Conservation (phyloP, 2,888 invertebrate genomes). For the Parnassius glacialis region DNA sequence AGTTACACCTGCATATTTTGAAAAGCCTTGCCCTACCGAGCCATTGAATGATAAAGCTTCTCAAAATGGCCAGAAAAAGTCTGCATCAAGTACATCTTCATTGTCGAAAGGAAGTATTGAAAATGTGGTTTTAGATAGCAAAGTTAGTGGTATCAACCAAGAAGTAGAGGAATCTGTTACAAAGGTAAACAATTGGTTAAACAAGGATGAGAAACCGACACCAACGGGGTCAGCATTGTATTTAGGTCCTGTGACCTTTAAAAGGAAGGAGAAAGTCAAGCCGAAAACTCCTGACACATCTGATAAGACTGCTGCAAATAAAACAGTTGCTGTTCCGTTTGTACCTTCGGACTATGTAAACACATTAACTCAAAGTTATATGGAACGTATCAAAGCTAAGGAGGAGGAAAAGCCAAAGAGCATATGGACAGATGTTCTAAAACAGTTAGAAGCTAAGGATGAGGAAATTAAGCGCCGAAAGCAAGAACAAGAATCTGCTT, state of each 20-base stretch:
- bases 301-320: conserved; percentile 9
- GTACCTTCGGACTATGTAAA: conserved; percentile 32
- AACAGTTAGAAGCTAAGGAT: conserved; percentile 31
- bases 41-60: not conserved
- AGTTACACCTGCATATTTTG: conserved; percentile 50
- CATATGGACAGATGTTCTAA: conserved; percentile 32
- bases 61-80: not conserved
- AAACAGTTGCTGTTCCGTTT: conserved; percentile 10
- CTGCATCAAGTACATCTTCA: not conserved
- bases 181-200: conserved; percentile 39
- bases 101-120: not conserved
- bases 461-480: conserved; percentile 10
- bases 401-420: not conserved
- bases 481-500: not conserved
- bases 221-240: conserved; percentile 15
- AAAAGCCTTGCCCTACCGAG: conserved; percentile 22
- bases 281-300: conserved; percentile 16
- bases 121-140: conserved; percentile 1
- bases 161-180: conserved; percentile 31
- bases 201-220: conserved; percentile 22
- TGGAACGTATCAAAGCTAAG: conserved; percentile 24
- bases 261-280: conserved; percentile 29
- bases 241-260: conserved; percentile 36
- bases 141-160: conserved; percentile 17
- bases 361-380: conserved; percentile 31